Evolutionary conservation across 1,140 invertebrate genomes (phyloP).

Genomic region (Cyclina sinensis): DNA sequence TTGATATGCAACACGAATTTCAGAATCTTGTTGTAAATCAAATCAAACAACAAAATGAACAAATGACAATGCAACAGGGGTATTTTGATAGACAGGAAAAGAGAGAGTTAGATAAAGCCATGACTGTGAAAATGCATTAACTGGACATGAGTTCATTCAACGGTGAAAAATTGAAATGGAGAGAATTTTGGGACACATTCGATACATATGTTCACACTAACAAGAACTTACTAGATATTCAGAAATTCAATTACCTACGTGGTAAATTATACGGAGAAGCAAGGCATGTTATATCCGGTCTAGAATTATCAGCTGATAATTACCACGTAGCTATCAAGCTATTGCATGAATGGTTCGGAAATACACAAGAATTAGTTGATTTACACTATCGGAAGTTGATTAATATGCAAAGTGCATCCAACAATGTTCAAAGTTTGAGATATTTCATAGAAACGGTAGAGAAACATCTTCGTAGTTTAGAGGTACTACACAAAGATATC

Average conservation of each 20-base stretch:
- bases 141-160: neutral
- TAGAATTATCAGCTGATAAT: neutral
- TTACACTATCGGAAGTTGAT: no score
- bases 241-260: neutral
- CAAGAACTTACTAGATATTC: neutral
- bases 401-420: no score
- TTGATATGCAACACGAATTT: neutral
- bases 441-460: neutral
- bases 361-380: no score
- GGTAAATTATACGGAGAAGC: conserved; percentile 16
- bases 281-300: neutral
- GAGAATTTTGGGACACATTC: neutral
- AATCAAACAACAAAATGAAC: neutral
- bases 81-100: neutral
- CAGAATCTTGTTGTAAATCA: neutral
- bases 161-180: neutral
- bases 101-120: neutral
- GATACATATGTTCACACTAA: neutral
- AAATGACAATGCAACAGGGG: no score
- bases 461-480: conserved; percentile 21
- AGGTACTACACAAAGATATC: no score
- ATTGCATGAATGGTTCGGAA: neutral
- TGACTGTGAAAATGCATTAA: neutral
- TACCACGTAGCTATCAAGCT: neutral
- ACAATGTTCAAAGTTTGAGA: conserved; percentile 28